Conservation (phyloP, 1,140 invertebrate genomes). For the Drosophila repleta region DNA sequence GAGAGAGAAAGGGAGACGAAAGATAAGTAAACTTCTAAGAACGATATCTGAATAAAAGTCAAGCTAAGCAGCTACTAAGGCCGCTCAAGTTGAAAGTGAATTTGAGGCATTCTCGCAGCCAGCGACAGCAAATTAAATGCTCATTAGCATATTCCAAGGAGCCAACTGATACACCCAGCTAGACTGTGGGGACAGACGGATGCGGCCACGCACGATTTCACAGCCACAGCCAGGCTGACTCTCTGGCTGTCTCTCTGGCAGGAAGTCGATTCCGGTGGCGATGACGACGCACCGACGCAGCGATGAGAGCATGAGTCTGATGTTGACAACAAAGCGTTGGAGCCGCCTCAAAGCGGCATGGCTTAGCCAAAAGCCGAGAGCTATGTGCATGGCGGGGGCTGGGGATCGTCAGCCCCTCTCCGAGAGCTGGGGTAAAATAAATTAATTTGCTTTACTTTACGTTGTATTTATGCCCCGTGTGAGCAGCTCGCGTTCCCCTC, state of each 20-base stretch:
- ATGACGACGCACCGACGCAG: conserved; percentile 19
- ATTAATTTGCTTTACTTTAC: conserved; percentile 60
- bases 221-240: not conserved
- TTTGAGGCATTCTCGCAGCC: conserved; percentile 61
- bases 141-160: conserved; percentile 73
- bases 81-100: conserved; percentile 70
- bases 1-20: not conserved
- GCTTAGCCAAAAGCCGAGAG: conserved; percentile 11
- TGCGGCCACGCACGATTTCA: conserved; percentile 39
- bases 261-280: conserved; percentile 52
- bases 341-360: conserved; percentile 15
- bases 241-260: conserved; percentile 18
- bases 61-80: conserved; percentile 66
- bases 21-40: conserved; percentile 22
- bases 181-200: conserved; percentile 9
- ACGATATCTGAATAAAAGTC: conserved; percentile 64
- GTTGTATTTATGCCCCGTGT: conserved; percentile 20
- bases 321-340: conserved; percentile 35
- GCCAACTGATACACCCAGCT: conserved; percentile 21
- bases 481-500: not conserved
- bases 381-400: not conserved
- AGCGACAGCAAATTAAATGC: conserved; percentile 64
- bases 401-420: not conserved
- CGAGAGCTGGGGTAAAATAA: conserved; percentile 42
- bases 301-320: conserved; percentile 30